phyloP scores from a whole-genome alignment of 2,113 vertebrate genomes.

The Rynchops niger region DNA sequence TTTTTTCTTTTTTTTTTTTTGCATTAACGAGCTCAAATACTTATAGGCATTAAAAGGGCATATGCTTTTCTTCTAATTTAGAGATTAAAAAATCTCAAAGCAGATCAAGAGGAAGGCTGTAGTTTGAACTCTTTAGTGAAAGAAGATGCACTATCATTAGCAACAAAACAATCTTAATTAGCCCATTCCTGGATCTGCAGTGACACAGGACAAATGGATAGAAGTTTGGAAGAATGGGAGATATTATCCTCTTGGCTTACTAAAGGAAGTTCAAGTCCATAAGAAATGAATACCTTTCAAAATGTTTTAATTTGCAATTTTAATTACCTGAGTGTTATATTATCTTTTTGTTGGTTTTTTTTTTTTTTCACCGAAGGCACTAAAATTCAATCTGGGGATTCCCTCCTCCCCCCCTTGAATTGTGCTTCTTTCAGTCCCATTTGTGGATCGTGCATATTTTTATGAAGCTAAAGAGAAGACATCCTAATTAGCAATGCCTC shows the following conservation, averaged over 20 bases:
- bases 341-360: background rate
- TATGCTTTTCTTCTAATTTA: conserved; percentile 59
- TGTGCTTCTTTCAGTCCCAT: background rate
- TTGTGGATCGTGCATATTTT: background rate
- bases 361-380: background rate
- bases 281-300: background rate
- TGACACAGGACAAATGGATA: background rate
- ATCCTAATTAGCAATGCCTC: conserved; percentile 40
- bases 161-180: conserved; percentile 54
- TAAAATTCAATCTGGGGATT: background rate
- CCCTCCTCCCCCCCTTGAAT: background rate
- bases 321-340: background rate
- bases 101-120: conserved; percentile 46
- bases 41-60: conserved; percentile 58
- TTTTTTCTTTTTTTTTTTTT: background rate
- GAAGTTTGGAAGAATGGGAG: background rate
- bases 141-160: conserved; percentile 40
- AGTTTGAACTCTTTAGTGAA: conserved; percentile 23
- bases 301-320: background rate
- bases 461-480: background rate
- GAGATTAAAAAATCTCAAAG: conserved; percentile 42
- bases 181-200: background rate
- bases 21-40: conserved; percentile 56
- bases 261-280: background rate
- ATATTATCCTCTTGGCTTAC: background rate